Conservation (phyloP, 2,888 invertebrate genomes). For the Mesorhabditis sp. region DNA sequence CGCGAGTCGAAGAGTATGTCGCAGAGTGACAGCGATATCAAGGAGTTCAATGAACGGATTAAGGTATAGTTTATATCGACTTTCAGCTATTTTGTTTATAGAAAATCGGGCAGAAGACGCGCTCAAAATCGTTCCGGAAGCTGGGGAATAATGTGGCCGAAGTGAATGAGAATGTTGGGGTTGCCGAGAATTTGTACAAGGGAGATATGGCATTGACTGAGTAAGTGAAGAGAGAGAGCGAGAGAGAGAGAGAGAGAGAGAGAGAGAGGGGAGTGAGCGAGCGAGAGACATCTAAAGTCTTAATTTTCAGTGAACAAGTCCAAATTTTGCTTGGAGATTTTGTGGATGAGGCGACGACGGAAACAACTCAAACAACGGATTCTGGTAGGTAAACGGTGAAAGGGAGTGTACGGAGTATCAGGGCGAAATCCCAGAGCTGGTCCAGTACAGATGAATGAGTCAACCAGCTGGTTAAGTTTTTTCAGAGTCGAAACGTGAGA, state of each 20-base stretch:
- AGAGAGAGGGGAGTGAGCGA: too few species aligned
- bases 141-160: conserved; percentile 5
- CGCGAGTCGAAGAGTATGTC: background rate
- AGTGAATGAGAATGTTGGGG: conserved; percentile 25
- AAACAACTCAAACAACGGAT: too few species aligned
- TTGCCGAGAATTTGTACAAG: conserved; percentile 34
- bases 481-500: too few species aligned
- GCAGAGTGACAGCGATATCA: background rate
- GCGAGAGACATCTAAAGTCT: background rate
- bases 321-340: background rate
- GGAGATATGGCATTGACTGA: conserved; percentile 38
- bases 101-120: background rate
- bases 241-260: too few species aligned
- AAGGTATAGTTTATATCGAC: background rate
- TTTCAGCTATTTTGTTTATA: background rate
- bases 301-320: background rate
- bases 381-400: too few species aligned
- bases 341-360: background rate
- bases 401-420: too few species aligned
- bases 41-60: conserved; percentile 1
- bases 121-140: background rate
- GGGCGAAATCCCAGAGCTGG: too few species aligned
- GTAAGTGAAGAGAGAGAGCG: conserved; percentile 12
- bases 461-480: too few species aligned
- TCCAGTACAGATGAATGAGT: too few species aligned